A percentile compares a stretch with the other conserved stretches of the same genome.
Evolutionary conservation across 2,888 invertebrate genomes (phyloP).

Genomic region (Melangyna quadrimaculata): DNA sequence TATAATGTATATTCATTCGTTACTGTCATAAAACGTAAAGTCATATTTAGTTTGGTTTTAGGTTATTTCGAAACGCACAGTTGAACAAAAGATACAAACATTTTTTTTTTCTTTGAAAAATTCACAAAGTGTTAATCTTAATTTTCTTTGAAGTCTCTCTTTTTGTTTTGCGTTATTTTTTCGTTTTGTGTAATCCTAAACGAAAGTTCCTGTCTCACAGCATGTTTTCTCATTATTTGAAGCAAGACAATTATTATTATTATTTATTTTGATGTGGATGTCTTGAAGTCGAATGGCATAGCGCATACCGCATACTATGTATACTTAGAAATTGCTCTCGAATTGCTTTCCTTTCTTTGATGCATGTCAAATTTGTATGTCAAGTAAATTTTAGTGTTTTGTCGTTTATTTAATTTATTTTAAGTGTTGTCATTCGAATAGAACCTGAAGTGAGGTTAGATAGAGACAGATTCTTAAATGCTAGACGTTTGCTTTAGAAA

Average conservation of each 20-base stretch:
- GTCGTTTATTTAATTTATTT: constrained; percentile 3
- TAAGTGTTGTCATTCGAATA: neutral
- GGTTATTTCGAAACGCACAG: constrained; percentile 9
- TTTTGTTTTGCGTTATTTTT: neutral
- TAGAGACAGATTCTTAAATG: neutral
- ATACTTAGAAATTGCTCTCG: no score
- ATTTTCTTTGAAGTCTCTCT: constrained; percentile 12
- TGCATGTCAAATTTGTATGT: constrained; percentile 3
- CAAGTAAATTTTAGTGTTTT: constrained; percentile 11
- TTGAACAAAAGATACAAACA: neutral
- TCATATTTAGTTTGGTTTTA: neutral
- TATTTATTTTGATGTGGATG: neutral
- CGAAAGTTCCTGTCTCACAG: constrained; percentile 27
- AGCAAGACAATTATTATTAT: neutral
- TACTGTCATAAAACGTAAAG: neutral
- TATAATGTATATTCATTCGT: no score
- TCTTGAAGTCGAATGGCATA: neutral
- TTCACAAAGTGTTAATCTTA: constrained; percentile 8
- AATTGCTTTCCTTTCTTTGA: neutral
- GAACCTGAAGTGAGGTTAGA: constrained; percentile 1
- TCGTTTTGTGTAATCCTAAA: constrained; percentile 6
- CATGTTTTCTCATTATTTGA: neutral
- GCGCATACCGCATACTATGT: no score
- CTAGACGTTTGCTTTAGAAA: no score
- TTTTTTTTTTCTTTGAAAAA: neutral